Percentiles rank a stretch among this genome's conserved stretches.
Evolutionary conservation across 2,113 vertebrate genomes (phyloP).

Genomic region (Ciconia maguari): DNA sequence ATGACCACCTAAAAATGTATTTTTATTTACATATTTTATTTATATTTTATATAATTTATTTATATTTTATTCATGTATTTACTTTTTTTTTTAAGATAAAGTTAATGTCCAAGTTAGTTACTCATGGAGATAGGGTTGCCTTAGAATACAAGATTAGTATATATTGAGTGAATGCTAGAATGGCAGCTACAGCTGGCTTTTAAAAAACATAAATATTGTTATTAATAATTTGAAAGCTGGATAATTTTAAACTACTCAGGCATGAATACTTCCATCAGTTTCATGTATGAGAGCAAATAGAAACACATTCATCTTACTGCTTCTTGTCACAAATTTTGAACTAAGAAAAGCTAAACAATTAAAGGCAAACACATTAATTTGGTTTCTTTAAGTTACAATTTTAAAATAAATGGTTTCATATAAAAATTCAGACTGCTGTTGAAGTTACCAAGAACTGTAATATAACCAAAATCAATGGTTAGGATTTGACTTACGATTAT

Average conservation of each 20-base stretch:
- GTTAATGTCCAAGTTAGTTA: not conserved
- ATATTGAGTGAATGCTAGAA: not conserved
- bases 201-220: not conserved
- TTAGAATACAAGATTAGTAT: not conserved
- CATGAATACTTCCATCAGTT: not conserved
- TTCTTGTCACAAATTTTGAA: not conserved
- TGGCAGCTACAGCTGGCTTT: not conserved
- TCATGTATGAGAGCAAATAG: not conserved
- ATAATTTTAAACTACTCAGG: not conserved
- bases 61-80: too few relatives aligned
- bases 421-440: not conserved
- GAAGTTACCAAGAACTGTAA: not conserved
- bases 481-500: not conserved
- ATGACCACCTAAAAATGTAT: not conserved
- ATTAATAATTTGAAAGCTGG: not conserved
- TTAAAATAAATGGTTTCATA: not conserved
- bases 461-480: not conserved
- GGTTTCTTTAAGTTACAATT: not conserved
- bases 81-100: not conserved
- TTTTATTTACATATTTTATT: not conserved
- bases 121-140: rapidly evolving
- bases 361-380: not conserved
- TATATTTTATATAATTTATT: not conserved
- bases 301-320: not conserved
- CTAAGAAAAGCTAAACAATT: not conserved